A percentile compares a stretch with the other conserved stretches of the same genome.
phyloP scores from a whole-genome alignment of 2,888 invertebrate species.

The Cephus sareptanus region DNA sequence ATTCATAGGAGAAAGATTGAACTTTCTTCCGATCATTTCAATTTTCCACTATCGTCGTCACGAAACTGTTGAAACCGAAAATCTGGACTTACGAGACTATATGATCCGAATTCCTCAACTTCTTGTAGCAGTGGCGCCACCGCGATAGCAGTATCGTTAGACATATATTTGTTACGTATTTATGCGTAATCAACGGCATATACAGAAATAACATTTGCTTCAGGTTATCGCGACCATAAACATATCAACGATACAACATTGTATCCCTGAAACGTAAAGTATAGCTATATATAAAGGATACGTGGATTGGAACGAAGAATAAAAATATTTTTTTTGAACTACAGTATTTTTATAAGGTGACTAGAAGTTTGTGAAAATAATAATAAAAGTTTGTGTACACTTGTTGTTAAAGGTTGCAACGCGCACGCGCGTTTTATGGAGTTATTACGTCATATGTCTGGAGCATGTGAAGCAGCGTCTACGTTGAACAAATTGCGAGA shows the following conservation, averaged over 20 bases:
- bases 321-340: not conserved
- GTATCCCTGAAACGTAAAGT: not conserved
- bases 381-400: not conserved
- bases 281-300: not conserved
- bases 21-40: not conserved
- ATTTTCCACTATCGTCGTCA: not conserved
- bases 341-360: not conserved
- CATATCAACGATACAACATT: not conserved
- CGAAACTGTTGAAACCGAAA: not conserved
- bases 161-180: not conserved
- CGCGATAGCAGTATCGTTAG: not conserved
- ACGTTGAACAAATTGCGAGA: not conserved
- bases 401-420: not conserved
- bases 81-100: not conserved
- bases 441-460: not conserved
- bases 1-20: not conserved
- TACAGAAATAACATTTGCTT: not conserved
- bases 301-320: not conserved
- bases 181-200: not conserved
- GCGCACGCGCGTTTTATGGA: not conserved
- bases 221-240: no score
- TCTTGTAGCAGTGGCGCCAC: not conserved
- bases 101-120: not conserved
- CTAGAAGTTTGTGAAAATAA: not conserved
- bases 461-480: not conserved